Conservation (phyloP, 2,113 vertebrate species). For the Quiscalus mexicanus region DNA sequence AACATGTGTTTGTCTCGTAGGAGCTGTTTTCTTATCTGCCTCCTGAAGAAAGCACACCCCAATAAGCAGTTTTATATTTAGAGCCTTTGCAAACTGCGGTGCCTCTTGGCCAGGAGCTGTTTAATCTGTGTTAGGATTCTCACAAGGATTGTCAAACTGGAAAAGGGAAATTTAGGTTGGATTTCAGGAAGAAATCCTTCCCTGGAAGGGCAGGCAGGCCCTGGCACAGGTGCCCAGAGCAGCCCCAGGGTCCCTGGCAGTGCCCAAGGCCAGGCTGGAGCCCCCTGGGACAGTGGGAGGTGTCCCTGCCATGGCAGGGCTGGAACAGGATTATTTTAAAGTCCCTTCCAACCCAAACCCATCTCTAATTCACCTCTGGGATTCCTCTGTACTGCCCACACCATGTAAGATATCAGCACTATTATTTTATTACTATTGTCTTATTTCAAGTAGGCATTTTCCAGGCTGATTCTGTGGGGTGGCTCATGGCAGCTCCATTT, state of each 20-base stretch:
- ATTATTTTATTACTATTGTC: not conserved
- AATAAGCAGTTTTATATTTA: not conserved
- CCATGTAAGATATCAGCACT: not conserved
- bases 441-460: not conserved
- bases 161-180: not conserved
- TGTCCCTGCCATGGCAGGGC: not conserved
- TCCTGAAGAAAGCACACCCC: not conserved
- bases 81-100: not conserved
- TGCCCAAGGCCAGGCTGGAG: not conserved
- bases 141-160: not conserved
- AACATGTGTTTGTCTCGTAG: not conserved
- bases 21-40: not conserved
- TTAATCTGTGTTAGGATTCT: not conserved
- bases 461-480: not conserved
- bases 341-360: not conserved
- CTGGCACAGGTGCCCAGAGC: not conserved
- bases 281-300: fast-evolving
- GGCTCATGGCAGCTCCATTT: not conserved
- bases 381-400: not conserved
- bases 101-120: not conserved
- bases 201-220: fast-evolving
- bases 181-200: not conserved
- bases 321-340: not conserved
- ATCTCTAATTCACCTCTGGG: not conserved
- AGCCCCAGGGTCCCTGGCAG: not conserved